Evolutionary conservation across 2,113 vertebrate species (phyloP).

Genomic region (Poeciliopsis turrubarensis): DNA sequence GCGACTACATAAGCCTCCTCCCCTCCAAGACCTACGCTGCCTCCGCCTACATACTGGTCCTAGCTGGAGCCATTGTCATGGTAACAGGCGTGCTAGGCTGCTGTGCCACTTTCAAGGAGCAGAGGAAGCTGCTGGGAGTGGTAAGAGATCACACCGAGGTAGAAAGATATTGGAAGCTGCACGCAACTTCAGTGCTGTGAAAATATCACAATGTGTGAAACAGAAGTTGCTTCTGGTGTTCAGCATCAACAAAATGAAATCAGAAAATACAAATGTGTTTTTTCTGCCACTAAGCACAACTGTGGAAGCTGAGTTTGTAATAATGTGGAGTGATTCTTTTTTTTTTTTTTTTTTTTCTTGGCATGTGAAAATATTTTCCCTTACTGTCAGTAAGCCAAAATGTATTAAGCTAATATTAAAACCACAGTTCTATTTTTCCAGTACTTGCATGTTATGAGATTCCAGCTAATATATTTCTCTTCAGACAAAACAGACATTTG

Average conservation of each 20-base stretch:
- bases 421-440: too few relatives aligned
- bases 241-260: background rate
- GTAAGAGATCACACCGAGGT: constrained; percentile 77
- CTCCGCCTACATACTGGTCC: constrained; percentile 93
- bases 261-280: background rate
- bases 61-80: constrained; percentile 95
- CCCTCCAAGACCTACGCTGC: constrained; percentile 92
- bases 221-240: background rate
- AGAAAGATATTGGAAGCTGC: constrained; percentile 14
- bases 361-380: too few relatives aligned
- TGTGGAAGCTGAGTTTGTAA: background rate
- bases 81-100: constrained; percentile 94
- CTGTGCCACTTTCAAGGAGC: constrained; percentile 97
- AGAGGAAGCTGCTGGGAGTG: constrained; percentile 89
- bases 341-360: too few relatives aligned
- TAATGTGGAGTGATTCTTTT: too few relatives aligned
- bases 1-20: constrained; percentile 97
- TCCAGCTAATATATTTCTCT: too few relatives aligned
- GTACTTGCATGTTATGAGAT: too few relatives aligned
- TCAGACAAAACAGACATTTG: too few relatives aligned
- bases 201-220: background rate
- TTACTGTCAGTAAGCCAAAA: too few relatives aligned
- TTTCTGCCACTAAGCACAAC: background rate
- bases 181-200: background rate
- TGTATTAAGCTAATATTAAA: too few relatives aligned